Evolutionary conservation across 2,888 invertebrate species (phyloP).

Genomic region (Tenthredo livida): DNA sequence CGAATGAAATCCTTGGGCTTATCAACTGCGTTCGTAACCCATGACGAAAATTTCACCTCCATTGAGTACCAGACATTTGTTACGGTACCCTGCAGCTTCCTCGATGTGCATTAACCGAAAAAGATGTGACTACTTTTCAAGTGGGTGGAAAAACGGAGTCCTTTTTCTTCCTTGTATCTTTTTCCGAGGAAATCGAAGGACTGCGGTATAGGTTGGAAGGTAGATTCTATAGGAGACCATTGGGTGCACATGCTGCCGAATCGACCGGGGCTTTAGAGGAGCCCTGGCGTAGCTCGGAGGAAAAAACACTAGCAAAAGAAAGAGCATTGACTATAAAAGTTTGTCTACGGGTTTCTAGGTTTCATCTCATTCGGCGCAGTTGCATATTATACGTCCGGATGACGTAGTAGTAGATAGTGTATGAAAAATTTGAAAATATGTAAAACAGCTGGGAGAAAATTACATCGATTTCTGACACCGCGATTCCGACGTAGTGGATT

Average conservation of each 20-base stretch:
- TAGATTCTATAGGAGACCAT: conserved; percentile 18
- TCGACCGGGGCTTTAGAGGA: conserved; percentile 20
- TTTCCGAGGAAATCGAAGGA: not conserved
- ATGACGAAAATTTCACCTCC: too few relatives aligned
- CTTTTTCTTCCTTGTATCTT: not conserved
- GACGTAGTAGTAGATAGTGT: not conserved
- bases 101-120: not conserved
- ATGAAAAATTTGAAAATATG: conserved; percentile 8
- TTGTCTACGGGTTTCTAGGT: not conserved
- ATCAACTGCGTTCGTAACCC: too few relatives aligned
- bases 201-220: not conserved
- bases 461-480: not conserved
- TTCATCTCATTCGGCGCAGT: not conserved
- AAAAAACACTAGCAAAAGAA: not conserved
- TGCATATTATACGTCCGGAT: not conserved
- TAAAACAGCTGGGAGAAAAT: not conserved
- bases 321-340: conserved; percentile 30
- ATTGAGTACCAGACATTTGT: not conserved
- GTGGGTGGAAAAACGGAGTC: not conserved
- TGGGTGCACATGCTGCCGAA: conserved; percentile 19
- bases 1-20: not conserved
- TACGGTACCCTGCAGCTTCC: not conserved
- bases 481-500: not conserved
- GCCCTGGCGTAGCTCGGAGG: not conserved
- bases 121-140: not conserved